phyloP scores from a whole-genome alignment of 2,113 vertebrate genomes.

The Damaliscus lunatus region DNA sequence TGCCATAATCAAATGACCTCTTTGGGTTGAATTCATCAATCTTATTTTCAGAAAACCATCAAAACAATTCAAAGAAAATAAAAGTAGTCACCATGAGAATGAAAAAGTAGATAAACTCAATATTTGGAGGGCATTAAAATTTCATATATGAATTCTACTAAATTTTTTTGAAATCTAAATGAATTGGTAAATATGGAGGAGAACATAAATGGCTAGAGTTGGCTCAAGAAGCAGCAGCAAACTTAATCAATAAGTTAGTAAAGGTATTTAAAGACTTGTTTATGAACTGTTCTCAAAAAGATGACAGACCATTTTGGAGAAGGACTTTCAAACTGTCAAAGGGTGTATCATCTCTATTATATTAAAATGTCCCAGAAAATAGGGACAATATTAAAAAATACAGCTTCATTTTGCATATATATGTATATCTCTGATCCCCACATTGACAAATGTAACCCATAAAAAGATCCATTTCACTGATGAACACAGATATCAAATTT shows the following conservation, averaged over 20 bases:
- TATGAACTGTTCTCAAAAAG: background rate
- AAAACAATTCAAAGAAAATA: background rate
- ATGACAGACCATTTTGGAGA: background rate
- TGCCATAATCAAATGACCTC: background rate
- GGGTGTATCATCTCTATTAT: background rate
- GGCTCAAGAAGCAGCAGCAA: background rate
- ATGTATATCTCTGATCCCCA: background rate
- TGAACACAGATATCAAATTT: background rate
- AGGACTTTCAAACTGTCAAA: background rate
- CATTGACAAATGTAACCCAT: background rate
- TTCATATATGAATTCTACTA: background rate
- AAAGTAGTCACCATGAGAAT: background rate
- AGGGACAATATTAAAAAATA: background rate
- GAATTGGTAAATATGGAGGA: background rate
- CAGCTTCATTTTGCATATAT: background rate
- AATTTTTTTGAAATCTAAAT: background rate
- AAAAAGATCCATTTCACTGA: background rate
- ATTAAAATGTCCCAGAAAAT: background rate
- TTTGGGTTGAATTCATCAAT: background rate
- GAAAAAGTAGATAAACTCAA: background rate
- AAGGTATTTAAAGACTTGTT: background rate
- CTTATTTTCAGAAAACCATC: background rate
- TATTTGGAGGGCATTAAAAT: background rate
- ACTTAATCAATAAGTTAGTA: background rate
- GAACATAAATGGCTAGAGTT: background rate